Conservation (phyloP, 1,140 invertebrate species). For the Coelopa frigida region DNA sequence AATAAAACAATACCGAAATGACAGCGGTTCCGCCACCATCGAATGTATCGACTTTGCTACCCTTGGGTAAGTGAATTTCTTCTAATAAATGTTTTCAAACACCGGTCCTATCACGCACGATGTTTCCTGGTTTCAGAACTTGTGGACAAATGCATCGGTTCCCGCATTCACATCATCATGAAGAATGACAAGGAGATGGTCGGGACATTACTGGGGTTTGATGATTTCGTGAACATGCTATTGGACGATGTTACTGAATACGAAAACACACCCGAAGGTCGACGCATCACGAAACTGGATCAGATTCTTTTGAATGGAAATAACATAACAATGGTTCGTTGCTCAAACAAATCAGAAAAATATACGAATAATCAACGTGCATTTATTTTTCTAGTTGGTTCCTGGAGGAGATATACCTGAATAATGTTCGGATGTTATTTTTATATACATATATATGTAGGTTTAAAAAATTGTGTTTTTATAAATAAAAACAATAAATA, state of each 20-base stretch:
- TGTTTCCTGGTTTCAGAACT: constrained; percentile 59
- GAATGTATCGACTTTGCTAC: constrained; percentile 66
- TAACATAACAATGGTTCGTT: constrained; percentile 92
- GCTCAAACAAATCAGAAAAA: constrained; percentile 5
- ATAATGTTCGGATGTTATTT: constrained; percentile 5
- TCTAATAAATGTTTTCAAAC: not conserved
- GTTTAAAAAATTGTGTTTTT: too few relatives aligned
- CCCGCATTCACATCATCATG: constrained; percentile 98
- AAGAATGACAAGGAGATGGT: constrained; percentile 99
- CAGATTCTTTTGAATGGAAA: constrained; percentile 98
- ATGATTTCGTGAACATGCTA: constrained; percentile 98
- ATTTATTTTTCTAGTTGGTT: constrained; percentile 52
- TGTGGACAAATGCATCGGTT: constrained; percentile 99
- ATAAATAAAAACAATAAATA: too few relatives aligned
- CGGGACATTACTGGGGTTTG: constrained; percentile 94
- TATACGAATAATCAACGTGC: constrained; percentile 1
- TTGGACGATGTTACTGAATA: constrained; percentile 89
- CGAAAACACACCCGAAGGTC: constrained; percentile 94
- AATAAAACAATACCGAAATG: too few relatives aligned
- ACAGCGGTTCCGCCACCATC: constrained; percentile 43
- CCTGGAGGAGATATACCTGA: constrained; percentile 64
- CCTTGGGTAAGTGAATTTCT: constrained; percentile 50
- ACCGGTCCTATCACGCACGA: constrained; percentile 1
- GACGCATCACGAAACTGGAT: constrained; percentile 93
- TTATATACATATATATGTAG: not conserved